A percentile compares a stretch with the other conserved stretches of the same genome.
Conservation (phyloP, 2,113 vertebrate genomes). For the Callionymus lyra region DNA sequence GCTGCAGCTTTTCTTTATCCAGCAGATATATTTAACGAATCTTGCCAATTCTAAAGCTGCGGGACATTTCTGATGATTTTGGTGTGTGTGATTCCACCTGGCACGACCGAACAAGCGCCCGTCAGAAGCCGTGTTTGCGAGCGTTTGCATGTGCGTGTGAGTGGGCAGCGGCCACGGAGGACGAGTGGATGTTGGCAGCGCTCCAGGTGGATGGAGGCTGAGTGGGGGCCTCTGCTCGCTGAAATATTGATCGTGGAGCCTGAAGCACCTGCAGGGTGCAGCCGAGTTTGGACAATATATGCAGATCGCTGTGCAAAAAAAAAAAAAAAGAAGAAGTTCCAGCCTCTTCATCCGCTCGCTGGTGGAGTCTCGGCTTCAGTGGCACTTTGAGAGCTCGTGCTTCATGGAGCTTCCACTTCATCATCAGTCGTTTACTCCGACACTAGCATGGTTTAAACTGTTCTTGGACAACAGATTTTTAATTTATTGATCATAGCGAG, state of each 20-base stretch:
- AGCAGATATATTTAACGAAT: neutral
- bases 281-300: slow-evolving; percentile 37
- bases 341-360: slow-evolving; percentile 18
- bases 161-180: slow-evolving; percentile 41
- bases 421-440: too few species aligned
- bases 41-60: neutral
- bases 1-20: too few species aligned
- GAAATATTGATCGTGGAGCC: slow-evolving; percentile 58
- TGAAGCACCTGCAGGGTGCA: slow-evolving; percentile 30
- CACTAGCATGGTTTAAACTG: too few species aligned
- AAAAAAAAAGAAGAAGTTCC: too few species aligned
- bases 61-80: slow-evolving; percentile 7
- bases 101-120: slow-evolving; percentile 26
- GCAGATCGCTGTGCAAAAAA: slow-evolving; percentile 23
- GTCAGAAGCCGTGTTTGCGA: slow-evolving; percentile 10
- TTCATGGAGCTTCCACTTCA: neutral
- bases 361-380: neutral
- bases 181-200: slow-evolving; percentile 45
- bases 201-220: slow-evolving; percentile 55
- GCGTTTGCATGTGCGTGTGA: slow-evolving; percentile 33
- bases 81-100: slow-evolving; percentile 34
- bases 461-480: too few species aligned
- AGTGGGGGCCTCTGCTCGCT: slow-evolving; percentile 44
- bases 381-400: too few species aligned
- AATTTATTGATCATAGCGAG: too few species aligned